Evolutionary conservation across 2,888 invertebrate species (phyloP).

Genomic region (Trisateles emortualis): DNA sequence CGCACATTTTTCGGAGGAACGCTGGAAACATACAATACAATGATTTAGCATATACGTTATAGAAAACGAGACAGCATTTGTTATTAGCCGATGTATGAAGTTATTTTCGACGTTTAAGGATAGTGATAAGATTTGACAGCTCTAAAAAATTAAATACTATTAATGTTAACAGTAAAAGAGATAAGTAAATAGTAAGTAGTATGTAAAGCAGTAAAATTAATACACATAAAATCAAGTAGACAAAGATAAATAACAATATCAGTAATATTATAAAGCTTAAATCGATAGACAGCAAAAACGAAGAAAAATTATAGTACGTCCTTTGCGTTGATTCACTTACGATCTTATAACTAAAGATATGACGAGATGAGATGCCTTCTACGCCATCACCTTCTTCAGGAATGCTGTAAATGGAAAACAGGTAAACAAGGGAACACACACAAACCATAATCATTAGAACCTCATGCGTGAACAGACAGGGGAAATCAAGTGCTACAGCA

Average conservation of each 20-base stretch:
- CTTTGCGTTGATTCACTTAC: slow-evolving; percentile 73
- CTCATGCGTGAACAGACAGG: slow-evolving; percentile 50
- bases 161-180: slow-evolving; percentile 3
- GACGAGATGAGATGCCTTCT: slow-evolving; percentile 76
- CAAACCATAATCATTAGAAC: slow-evolving; percentile 44
- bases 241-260: slow-evolving; percentile 31
- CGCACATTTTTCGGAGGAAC: slow-evolving; percentile 96
- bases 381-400: slow-evolving; percentile 93
- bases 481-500: too few relatives aligned
- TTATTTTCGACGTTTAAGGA: slow-evolving; percentile 26
- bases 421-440: slow-evolving; percentile 74
- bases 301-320: slow-evolving; percentile 56
- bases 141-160: slow-evolving; percentile 17
- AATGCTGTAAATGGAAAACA: slow-evolving; percentile 89
- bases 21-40: slow-evolving; percentile 79
- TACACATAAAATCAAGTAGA: slow-evolving; percentile 23
- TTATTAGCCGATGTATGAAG: slow-evolving; percentile 35
- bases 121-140: slow-evolving; percentile 18
- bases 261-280: slow-evolving; percentile 46
- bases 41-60: slow-evolving; percentile 13
- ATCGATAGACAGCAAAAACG: slow-evolving; percentile 48
- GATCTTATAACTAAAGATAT: slow-evolving; percentile 87
- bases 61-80: slow-evolving; percentile 7
- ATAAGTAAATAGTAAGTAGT: slow-evolving; percentile 30
- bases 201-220: slow-evolving; percentile 35